phyloP scores from a whole-genome alignment of 92 coral and sea anemone species.

The Heliopora coerulea region DNA sequence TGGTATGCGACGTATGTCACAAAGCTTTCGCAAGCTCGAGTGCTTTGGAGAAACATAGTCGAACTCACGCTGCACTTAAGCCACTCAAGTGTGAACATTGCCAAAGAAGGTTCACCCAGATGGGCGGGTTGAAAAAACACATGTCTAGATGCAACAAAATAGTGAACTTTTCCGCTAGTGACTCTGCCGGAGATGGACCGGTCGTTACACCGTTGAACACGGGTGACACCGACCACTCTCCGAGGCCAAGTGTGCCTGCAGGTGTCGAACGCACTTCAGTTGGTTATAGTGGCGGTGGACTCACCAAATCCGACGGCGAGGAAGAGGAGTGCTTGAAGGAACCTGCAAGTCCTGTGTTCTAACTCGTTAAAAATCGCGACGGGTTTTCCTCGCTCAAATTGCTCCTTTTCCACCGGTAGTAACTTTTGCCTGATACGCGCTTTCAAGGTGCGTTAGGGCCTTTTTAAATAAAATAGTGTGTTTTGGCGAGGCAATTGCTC shows the following conservation, averaged over 20 bases:
- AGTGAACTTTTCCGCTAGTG: no score
- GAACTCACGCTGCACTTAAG: conserved; percentile 2
- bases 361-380: background rate
- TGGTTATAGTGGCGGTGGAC: background rate
- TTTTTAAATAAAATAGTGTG: no score
- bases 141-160: conserved; percentile 2
- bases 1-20: conserved; percentile 12
- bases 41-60: conserved; percentile 14
- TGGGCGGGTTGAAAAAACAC: conserved; percentile 24
- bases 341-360: background rate
- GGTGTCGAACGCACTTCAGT: no score
- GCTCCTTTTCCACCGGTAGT: no score
- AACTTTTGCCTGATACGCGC: no score
- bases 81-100: conserved; percentile 34
- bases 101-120: conserved; percentile 7
- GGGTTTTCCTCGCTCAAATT: no score
- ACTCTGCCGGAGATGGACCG: background rate
- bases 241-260: background rate
- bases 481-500: no score
- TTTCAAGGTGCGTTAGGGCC: no score
- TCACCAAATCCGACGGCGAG: background rate
- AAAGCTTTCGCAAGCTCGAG: conserved; percentile 3
- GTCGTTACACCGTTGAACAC: background rate
- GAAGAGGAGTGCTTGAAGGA: background rate
- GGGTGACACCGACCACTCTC: background rate